Percentiles rank a stretch among this genome's conserved stretches.
phyloP scores from a whole-genome alignment of 2,113 vertebrate species.

The Carollia perspicillata region DNA sequence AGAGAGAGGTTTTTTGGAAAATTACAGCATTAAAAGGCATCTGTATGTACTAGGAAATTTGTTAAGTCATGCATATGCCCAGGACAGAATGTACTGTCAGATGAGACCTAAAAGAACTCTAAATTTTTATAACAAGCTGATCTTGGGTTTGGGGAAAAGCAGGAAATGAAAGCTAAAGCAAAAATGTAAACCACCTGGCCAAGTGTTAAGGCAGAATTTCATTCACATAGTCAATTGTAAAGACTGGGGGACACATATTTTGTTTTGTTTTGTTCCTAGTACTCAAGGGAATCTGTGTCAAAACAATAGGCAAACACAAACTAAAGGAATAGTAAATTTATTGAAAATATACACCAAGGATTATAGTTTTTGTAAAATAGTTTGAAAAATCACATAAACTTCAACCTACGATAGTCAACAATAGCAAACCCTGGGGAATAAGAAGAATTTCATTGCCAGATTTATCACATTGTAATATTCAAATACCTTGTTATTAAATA shows the following conservation, averaged over 20 bases:
- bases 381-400: not conserved
- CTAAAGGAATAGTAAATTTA: not conserved
- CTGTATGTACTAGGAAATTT: not conserved
- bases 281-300: not conserved
- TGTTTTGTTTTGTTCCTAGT: not conserved
- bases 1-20: not conserved
- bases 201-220: not conserved
- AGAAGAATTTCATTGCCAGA: not conserved
- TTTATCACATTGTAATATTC: not conserved
- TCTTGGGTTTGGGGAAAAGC: not conserved
- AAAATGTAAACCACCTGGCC: not conserved
- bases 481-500: not conserved
- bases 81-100: not conserved
- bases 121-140: not conserved
- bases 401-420: not conserved
- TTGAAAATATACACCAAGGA: not conserved
- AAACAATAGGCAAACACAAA: not conserved
- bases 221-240: not conserved
- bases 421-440: not conserved
- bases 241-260: not conserved
- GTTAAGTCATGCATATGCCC: not conserved
- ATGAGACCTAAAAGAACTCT: not conserved
- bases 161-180: not conserved
- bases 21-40: not conserved
- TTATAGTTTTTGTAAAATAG: not conserved